Evolutionary conservation across 2,888 invertebrate species (phyloP).

Genomic region (Dryomyza anilis): DNA sequence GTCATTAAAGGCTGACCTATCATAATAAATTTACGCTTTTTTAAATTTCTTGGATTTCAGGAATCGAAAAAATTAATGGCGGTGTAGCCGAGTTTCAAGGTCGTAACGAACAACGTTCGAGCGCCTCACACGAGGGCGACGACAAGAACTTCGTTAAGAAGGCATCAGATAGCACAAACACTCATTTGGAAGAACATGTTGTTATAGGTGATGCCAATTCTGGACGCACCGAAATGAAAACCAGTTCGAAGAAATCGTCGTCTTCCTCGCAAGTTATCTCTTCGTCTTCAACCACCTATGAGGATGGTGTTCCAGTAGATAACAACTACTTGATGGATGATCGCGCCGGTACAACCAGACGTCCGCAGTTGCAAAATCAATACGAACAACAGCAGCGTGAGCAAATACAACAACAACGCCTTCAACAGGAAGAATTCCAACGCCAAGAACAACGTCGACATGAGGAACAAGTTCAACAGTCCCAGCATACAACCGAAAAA

Average conservation of each 20-base stretch:
- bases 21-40: background rate
- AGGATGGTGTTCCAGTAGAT: constrained; percentile 38
- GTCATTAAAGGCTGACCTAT: background rate
- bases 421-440: constrained; percentile 56
- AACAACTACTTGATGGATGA: constrained; percentile 44
- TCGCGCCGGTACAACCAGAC: constrained; percentile 51
- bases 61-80: constrained; percentile 68
- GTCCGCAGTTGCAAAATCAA: constrained; percentile 27
- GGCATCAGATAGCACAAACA: constrained; percentile 62
- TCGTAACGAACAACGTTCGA: constrained; percentile 67
- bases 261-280: constrained; percentile 54
- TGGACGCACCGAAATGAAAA: constrained; percentile 59
- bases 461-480: constrained; percentile 49
- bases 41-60: constrained; percentile 51
- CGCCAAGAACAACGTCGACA: constrained; percentile 56
- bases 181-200: constrained; percentile 63
- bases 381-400: constrained; percentile 53
- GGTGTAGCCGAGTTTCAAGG: constrained; percentile 71
- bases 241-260: constrained; percentile 55
- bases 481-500: constrained; percentile 48
- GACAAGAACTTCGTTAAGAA: constrained; percentile 64
- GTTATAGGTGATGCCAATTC: constrained; percentile 63
- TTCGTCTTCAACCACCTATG: constrained; percentile 49
- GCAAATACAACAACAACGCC: constrained; percentile 51
- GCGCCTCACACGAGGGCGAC: constrained; percentile 64